phyloP scores from a whole-genome alignment of 2,797 vertebrate genomes.

The Schizopygopsis malacanthus region DNA sequence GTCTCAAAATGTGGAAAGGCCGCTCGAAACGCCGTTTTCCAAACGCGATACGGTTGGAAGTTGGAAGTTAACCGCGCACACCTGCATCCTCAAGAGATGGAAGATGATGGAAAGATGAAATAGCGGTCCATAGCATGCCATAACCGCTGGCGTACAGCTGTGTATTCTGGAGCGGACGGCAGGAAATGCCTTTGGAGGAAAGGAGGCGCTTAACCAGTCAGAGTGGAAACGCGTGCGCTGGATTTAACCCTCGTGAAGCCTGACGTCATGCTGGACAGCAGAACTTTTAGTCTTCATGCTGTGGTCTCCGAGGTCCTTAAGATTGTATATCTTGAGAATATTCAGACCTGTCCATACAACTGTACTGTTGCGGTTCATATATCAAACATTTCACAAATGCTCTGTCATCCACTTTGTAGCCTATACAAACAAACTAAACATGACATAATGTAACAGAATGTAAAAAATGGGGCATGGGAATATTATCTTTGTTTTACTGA shows the following conservation, averaged over 20 bases:
- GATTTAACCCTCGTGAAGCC: not conserved
- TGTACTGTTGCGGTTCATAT: not conserved
- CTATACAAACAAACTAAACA: not conserved
- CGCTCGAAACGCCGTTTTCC: constrained; percentile 14
- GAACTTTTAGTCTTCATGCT: not conserved
- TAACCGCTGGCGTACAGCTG: constrained; percentile 58
- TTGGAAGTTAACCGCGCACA: constrained; percentile 13
- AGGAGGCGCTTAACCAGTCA: constrained; percentile 50
- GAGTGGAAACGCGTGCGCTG: constrained; percentile 50
- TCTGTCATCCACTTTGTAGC: not conserved
- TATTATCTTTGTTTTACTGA: not conserved
- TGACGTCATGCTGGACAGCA: constrained; percentile 27
- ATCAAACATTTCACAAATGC: not conserved
- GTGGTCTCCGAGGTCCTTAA: not conserved
- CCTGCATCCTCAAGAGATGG: constrained; percentile 20
- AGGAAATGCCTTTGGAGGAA: constrained; percentile 63
- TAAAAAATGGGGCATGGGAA: not conserved
- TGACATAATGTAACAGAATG: not conserved
- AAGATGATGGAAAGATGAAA: constrained; percentile 16
- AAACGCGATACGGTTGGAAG: not conserved
- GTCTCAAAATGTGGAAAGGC: constrained; percentile 24
- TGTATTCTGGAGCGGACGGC: constrained; percentile 43
- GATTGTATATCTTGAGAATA: no score
- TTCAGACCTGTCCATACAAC: not conserved
- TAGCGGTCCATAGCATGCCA: constrained; percentile 53